These are phyloP conservation scores for Balaenoptera acutorostrata DNA, from an alignment of 2,113 vertebrate genomes.

Conservation along the genomic window DNA sequence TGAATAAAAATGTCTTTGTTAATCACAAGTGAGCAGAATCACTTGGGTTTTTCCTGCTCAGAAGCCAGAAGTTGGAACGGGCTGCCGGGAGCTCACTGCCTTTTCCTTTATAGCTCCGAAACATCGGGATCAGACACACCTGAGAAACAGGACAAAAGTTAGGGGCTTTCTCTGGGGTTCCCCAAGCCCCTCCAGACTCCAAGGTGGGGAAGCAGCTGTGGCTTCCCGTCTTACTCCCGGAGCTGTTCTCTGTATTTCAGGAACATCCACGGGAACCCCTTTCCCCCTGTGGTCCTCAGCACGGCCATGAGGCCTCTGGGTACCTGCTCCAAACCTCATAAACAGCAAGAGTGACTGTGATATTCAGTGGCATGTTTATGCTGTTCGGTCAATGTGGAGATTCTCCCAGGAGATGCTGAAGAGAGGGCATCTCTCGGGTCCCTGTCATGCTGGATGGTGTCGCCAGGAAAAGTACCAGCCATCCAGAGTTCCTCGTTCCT, in stretches of 20 bases:
- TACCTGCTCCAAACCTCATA: not conserved
- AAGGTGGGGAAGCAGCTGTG: not conserved
- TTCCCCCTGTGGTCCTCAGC: not conserved
- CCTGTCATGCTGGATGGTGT: no score
- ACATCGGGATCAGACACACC: not conserved
- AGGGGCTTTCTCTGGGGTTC: not conserved
- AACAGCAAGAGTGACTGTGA: not conserved
- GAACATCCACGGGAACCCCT: not conserved
- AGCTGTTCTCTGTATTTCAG: not conserved
- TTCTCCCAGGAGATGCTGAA: not conserved
- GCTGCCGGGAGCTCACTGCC: not conserved
- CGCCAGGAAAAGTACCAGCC: not conserved
- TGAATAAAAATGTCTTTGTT: not conserved
- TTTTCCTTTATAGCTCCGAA: not conserved
- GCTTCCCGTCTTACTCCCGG: not conserved
- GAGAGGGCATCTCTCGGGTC: not conserved
- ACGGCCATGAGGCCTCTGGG: not conserved
- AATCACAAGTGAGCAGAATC: not conserved
- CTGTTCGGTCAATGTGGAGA: not conserved
- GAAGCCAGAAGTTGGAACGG: not conserved
- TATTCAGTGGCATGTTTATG: not conserved
- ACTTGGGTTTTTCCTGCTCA: not conserved
- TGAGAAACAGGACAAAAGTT: not conserved
- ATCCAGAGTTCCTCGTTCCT: not conserved
- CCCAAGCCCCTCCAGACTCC: not conserved